These are phyloP conservation scores for Myiotriccus ornatus DNA, from an alignment of 2,797 vertebrate species.

Conservation along the genomic window DNA sequence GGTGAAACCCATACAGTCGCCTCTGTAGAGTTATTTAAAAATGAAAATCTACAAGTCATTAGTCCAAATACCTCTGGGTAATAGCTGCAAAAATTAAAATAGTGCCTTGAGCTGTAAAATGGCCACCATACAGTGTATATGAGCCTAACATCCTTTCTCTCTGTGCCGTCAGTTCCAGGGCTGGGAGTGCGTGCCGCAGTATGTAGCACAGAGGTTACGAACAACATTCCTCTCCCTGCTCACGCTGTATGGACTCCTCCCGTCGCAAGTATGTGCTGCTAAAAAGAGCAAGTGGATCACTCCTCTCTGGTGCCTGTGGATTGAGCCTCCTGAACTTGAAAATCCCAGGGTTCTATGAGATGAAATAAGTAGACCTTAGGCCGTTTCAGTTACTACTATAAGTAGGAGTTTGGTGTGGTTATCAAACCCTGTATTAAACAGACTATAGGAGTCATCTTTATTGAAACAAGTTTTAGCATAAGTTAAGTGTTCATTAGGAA, in stretches of 20 bases:
- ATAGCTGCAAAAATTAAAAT: background rate
- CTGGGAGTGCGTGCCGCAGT: accelerated
- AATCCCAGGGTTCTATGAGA: background rate
- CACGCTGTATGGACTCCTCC: background rate
- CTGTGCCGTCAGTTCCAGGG: background rate
- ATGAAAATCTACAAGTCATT: background rate
- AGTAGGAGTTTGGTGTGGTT: background rate
- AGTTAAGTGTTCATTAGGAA: background rate
- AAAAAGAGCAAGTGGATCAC: background rate
- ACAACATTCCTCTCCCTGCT: background rate
- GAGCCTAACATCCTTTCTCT: background rate
- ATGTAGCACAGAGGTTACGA: background rate
- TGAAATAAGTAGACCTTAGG: background rate
- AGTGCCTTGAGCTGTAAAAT: background rate
- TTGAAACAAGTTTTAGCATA: background rate
- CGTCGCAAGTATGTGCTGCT: background rate
- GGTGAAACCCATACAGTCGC: background rate
- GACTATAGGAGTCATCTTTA: background rate
- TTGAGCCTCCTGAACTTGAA: background rate
- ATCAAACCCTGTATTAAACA: background rate
- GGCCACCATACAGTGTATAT: background rate
- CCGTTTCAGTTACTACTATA: background rate
- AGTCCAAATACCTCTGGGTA: background rate
- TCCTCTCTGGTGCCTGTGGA: background rate
- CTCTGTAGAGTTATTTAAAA: background rate